Base-by-base conservation (phyloP, 2,888 invertebrate genomes). In the Idaea dimidiata region DNA sequence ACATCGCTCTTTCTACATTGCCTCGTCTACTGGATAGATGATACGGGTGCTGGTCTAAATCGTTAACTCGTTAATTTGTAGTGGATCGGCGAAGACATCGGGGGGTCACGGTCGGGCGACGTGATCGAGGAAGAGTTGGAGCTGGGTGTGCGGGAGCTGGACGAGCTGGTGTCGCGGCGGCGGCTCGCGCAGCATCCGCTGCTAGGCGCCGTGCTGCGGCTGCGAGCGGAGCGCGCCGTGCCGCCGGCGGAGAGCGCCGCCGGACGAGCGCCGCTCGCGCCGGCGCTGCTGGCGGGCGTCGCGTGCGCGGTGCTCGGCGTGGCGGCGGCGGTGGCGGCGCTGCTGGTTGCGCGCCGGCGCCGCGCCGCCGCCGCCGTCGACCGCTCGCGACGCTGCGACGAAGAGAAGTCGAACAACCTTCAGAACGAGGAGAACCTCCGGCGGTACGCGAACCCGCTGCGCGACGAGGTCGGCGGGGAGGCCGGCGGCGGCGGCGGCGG, bases 371-470 rank as follows among this genome's bases (percentile, higher is more conserved):
- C 91, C 64, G 95, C 94, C 79, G 94, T 91, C 65, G 94, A 94
- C 84, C 94, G 94, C 70, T 87, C 94, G 72, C 88, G 91, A 54
- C 94, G 94, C 77, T 95, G 96, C 79, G 96, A 97, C 80, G 97
- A 97, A 80, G 97, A 97, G 80, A 97, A 97, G 83, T 96, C 97
- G 3, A 98, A 98, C 86, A 98, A 98, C 86, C 88, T 97, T 64
- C 97, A 98, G 87, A 97, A 97, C 84, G 97, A 97, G 82, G 97
- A 98, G 86, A 97, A 97, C 82, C 92, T 98, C 64, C 94, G 97
- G 61, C 94, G 97, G 69, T 97, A 96, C 86, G 95, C 96, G 58
- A 97, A 97, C 88, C 96, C 97, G 5, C 88, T 97, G 64, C 96
- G 96, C 79, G 94, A 94, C 67, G 94, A 93, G 93, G 69, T 93